A percentile compares a stretch with the other conserved stretches of the same genome.
Evolutionary conservation across 2,113 vertebrate species (phyloP).

Genomic region (Neoarius graeffei): DNA sequence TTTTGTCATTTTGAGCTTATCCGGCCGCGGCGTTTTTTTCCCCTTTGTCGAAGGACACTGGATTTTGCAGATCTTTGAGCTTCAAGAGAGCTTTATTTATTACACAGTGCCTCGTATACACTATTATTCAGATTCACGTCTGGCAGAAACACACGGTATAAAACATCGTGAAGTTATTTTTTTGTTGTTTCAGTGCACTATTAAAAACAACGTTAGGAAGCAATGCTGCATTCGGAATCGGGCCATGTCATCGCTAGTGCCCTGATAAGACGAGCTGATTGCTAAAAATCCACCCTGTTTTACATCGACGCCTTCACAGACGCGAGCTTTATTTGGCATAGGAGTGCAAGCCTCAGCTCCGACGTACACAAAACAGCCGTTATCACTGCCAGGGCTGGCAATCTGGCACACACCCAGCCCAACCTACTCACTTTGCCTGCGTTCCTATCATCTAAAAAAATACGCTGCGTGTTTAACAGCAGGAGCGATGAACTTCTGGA

Average conservation of each 20-base stretch:
- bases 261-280: background rate
- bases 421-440: constrained; percentile 34
- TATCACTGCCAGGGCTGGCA: constrained; percentile 16
- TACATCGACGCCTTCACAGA: background rate
- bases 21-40: too few relatives aligned
- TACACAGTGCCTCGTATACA: background rate
- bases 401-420: constrained; percentile 37
- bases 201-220: background rate
- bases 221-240: background rate
- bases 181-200: background rate
- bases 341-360: background rate
- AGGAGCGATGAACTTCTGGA: constrained; percentile 37
- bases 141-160: background rate
- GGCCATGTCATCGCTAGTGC: background rate
- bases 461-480: background rate
- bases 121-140: background rate
- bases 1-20: too few relatives aligned
- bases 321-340: background rate
- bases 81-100: background rate
- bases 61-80: background rate
- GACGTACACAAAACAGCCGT: background rate
- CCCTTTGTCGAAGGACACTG: background rate
- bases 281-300: background rate
- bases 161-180: background rate
- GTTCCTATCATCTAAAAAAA: constrained; percentile 18